Base-by-base conservation (phyloP, 1,140 invertebrate genomes). In the Brachionus plicatilis region DNA sequence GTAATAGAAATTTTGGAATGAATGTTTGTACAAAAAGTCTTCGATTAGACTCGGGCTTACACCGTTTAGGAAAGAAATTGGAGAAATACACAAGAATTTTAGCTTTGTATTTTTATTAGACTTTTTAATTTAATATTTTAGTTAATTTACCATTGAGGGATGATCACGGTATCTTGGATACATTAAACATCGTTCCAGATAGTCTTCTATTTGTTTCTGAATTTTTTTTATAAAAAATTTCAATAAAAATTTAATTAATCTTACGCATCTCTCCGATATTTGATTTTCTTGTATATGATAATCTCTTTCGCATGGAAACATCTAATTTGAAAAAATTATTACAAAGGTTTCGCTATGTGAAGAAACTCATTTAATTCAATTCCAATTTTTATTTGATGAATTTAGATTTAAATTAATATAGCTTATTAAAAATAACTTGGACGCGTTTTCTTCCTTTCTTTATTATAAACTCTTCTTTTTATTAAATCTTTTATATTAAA, bases 231-330 rank as follows among this genome's bases (percentile, higher is more conserved):
- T 65, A 3, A 14, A 65, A 20, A 37, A 6, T 37, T 37, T 37
- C 33, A 37, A 37, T 3, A 37, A 37, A 37, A 37, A 37, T 6
- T 37, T 37, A 7, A 37, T 37, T 37, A 37, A 37, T 37, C 14
- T 45, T 79, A 79, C 76, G 53, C 76, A 79, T 17, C 76, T 41
- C 12, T 50, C 76, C 5, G 20, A 41, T 3, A 79, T 79, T 37
- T 12, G 43, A 12, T 17, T 41, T 29, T 53, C 76, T n/a, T n/a
- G 9, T 24, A 79, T 27, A 29, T 79, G 9, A 66, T 37, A n/a
- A 37, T 80, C 78, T 33, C 45, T 80, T 56, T 80, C 60, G 33
- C 27, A 66, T 17, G 78, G 78, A 56, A 80, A 80, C 7, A 60
- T 53, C 76, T 79, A 47, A 4, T 29, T 47, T 47, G 3, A 33